phyloP scores from a whole-genome alignment of 2,113 vertebrate species.

The Nothoprocta pentlandii region DNA sequence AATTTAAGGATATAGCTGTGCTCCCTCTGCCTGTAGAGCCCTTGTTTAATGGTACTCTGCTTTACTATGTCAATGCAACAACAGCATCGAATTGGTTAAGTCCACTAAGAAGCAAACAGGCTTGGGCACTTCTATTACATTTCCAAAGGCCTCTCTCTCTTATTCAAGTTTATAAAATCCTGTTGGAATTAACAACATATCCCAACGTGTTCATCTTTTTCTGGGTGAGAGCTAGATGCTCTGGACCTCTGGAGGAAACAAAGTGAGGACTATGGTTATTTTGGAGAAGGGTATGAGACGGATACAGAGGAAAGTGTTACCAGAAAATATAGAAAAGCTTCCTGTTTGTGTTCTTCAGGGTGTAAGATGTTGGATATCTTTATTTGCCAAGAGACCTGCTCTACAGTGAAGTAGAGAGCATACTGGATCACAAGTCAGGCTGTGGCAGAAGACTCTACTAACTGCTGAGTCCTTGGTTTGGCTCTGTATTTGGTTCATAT shows the following conservation, averaged over 20 bases:
- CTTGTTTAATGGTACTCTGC: not conserved
- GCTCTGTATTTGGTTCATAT: not conserved
- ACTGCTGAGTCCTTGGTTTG: not conserved
- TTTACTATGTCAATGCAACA: not conserved
- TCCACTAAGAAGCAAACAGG: not conserved
- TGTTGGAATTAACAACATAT: not conserved
- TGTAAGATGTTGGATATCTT: not conserved
- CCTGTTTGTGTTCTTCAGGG: not conserved
- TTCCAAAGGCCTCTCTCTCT: not conserved
- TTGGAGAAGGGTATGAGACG: not conserved
- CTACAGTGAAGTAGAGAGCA: not conserved
- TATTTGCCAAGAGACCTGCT: not conserved
- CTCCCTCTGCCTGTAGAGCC: not conserved
- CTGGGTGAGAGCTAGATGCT: not conserved
- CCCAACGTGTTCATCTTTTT: not conserved
- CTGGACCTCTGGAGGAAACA: fast-evolving
- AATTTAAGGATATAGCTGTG: not conserved
- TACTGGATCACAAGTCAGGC: not conserved
- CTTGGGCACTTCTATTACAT: not conserved
- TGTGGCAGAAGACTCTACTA: not conserved
- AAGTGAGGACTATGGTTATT: not conserved
- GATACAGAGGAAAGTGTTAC: not conserved
- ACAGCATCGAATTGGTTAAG: not conserved
- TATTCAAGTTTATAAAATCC: not conserved
- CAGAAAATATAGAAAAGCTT: not conserved